Conservation (phyloP, 2,797 vertebrate species). For the Lepilemur septentrionalis region DNA sequence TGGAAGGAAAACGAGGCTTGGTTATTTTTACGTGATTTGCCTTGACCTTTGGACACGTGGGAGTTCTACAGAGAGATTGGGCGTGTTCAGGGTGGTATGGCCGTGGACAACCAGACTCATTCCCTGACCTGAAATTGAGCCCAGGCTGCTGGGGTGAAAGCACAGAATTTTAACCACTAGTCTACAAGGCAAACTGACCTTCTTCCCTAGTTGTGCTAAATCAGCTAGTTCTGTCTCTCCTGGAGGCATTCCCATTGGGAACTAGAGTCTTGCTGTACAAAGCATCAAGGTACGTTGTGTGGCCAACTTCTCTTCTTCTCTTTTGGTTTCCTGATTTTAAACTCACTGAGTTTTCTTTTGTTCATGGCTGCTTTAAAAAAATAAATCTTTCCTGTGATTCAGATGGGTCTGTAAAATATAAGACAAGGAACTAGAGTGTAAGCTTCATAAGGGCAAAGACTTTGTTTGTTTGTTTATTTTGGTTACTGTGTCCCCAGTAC, state of each 20-base stretch:
- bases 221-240: neutral
- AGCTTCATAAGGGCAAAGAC: neutral
- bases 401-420: neutral
- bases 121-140: neutral
- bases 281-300: neutral
- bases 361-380: neutral
- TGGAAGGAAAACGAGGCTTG: too few species aligned
- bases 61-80: neutral
- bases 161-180: neutral
- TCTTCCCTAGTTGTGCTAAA: neutral
- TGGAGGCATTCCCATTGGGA: neutral
- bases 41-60: too few species aligned
- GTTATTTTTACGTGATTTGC: too few species aligned
- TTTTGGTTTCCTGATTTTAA: neutral
- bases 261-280: neutral
- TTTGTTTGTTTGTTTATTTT: neutral
- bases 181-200: neutral
- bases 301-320: neutral
- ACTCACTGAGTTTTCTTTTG: neutral
- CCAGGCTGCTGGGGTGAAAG: neutral
- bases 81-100: neutral
- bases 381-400: neutral
- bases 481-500: neutral
- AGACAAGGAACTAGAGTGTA: neutral
- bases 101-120: neutral